These are phyloP conservation scores for Ictalurus punctatus DNA, from an alignment of 2,113 vertebrate species.

Conservation along the genomic window DNA sequence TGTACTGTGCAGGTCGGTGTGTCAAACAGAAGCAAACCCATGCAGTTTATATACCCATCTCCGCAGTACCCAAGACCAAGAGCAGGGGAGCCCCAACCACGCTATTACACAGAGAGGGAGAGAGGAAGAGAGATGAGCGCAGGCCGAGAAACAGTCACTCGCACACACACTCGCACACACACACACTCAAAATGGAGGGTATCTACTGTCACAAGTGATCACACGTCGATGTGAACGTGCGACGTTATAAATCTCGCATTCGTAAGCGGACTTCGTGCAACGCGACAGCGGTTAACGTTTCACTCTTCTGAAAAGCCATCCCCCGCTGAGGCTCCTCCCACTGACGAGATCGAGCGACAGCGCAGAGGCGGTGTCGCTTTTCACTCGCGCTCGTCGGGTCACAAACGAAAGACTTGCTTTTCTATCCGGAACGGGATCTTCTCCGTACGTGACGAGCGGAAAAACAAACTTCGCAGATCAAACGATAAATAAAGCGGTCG, in stretches of 20 bases:
- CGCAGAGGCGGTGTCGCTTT: not conserved
- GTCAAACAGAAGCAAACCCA: slow-evolving; percentile 75
- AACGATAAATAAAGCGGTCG: not conserved
- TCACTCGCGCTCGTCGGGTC: not conserved
- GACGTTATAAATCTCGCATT: no score
- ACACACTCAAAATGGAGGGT: slow-evolving; percentile 28
- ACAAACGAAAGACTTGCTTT: not conserved
- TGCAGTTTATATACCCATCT: slow-evolving; percentile 80
- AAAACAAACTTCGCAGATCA: not conserved
- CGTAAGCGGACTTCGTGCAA: not conserved
- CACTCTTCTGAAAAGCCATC: not conserved
- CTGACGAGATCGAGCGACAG: not conserved
- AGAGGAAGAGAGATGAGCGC: slow-evolving; percentile 70
- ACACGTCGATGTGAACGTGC: no score
- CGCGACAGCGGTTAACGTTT: not conserved
- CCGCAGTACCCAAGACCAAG: slow-evolving; percentile 77
- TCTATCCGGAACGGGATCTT: not conserved
- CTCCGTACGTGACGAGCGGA: not conserved
- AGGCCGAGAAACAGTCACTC: slow-evolving; percentile 47
- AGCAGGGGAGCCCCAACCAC: slow-evolving; percentile 76
- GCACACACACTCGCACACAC: slow-evolving; percentile 23
- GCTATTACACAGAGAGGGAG: slow-evolving; percentile 75
- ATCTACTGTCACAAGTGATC: not conserved
- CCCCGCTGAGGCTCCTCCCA: not conserved
- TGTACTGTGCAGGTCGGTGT: slow-evolving; percentile 20